phyloP scores from a whole-genome alignment of 2,797 vertebrate genomes.

The Anabas testudineus region DNA sequence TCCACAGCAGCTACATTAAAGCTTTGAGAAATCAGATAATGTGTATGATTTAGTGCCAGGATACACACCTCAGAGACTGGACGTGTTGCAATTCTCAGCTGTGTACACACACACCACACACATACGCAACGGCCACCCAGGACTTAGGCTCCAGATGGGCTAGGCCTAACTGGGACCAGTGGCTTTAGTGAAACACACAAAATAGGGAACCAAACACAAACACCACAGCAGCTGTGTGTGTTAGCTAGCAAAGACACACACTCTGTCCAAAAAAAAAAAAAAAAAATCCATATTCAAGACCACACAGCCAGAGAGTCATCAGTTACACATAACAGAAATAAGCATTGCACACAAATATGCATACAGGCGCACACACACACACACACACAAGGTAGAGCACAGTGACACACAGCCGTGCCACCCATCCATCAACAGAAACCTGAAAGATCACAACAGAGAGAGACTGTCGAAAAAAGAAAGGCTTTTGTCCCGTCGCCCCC shows the following conservation, averaged over 20 bases:
- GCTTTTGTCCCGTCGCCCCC: constrained; percentile 45
- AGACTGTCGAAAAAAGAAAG: constrained; percentile 35
- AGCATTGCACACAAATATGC: neutral
- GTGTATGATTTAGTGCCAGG: constrained; percentile 52
- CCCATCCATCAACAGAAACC: constrained; percentile 58
- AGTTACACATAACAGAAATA: constrained; percentile 5
- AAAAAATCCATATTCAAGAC: constrained; percentile 31
- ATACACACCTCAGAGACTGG: constrained; percentile 42
- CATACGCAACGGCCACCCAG: constrained; percentile 64
- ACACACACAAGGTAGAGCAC: constrained; percentile 16
- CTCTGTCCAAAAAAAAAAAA: too few relatives aligned
- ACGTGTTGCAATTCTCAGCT: constrained; percentile 67
- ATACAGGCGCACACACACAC: neutral
- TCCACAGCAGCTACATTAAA: constrained; percentile 39
- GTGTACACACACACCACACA: constrained; percentile 57
- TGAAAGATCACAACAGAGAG: constrained; percentile 45
- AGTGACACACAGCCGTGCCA: constrained; percentile 40
- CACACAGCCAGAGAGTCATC: constrained; percentile 38
- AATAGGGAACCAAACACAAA: constrained; percentile 53
- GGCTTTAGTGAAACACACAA: constrained; percentile 59
- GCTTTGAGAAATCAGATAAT: constrained; percentile 58
- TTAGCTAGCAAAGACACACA: constrained; percentile 8
- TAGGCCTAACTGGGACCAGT: constrained; percentile 57
- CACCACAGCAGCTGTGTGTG: constrained; percentile 54
- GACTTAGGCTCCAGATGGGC: constrained; percentile 72